Percentiles rank a stretch among this genome's conserved stretches.
Evolutionary conservation across 2,888 invertebrate genomes (phyloP).

Genomic region (Amphipyra tragopoginis): DNA sequence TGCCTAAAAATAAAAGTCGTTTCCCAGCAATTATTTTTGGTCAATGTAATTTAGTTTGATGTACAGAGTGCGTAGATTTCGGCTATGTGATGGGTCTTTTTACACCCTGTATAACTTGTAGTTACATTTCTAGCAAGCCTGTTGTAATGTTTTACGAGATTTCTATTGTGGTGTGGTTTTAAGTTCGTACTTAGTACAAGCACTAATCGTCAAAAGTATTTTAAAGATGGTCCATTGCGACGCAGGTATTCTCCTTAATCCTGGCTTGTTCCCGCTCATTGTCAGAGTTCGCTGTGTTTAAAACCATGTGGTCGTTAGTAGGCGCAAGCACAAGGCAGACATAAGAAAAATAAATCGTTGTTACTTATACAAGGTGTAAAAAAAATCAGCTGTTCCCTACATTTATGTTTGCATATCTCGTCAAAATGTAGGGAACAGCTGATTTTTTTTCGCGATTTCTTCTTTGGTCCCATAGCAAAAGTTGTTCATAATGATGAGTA

Average conservation of each 20-base stretch:
- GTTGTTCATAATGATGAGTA: too few species aligned
- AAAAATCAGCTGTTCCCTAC: too few species aligned
- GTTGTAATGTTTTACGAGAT: constrained; percentile 29
- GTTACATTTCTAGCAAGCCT: constrained; percentile 7
- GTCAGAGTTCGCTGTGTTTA: constrained; percentile 19
- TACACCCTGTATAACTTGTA: too few species aligned
- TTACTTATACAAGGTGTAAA: background rate
- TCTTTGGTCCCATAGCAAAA: too few species aligned
- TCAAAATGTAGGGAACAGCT: too few species aligned
- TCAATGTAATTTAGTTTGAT: too few species aligned
- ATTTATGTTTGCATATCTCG: too few species aligned
- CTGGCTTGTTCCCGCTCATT: constrained; percentile 10
- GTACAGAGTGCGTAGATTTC: too few species aligned
- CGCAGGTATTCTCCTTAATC: constrained; percentile 14
- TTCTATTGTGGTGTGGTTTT: constrained; percentile 21
- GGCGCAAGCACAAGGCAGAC: background rate
- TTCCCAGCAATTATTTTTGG: too few species aligned
- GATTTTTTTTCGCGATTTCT: too few species aligned
- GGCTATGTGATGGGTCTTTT: too few species aligned
- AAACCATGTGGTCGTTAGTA: background rate
- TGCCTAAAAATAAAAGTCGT: too few species aligned
- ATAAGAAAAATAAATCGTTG: background rate
- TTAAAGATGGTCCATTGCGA: constrained; percentile 17
- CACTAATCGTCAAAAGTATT: constrained; percentile 31
- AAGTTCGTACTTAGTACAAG: constrained; percentile 21